Conservation (phyloP, 1,140 invertebrate species). For the Neomicropteryx cornuta region DNA sequence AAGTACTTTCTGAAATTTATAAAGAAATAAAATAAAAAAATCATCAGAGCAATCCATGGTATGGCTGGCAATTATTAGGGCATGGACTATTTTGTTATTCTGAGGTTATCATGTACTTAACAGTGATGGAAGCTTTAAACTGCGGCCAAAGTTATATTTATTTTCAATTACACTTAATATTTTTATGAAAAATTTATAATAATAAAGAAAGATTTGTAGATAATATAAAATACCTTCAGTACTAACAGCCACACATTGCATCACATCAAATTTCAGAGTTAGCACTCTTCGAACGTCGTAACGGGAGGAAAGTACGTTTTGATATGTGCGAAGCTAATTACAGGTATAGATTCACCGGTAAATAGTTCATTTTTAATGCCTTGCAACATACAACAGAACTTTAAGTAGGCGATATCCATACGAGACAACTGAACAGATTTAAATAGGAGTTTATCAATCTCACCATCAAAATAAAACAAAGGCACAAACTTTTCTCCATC, state of each 20-base stretch:
- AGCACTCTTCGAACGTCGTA: constrained; percentile 82
- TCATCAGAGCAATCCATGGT: too few species aligned
- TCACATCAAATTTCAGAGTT: constrained; percentile 77
- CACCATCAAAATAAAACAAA: constrained; percentile 88
- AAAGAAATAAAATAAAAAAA: too few species aligned
- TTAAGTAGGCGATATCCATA: constrained; percentile 85
- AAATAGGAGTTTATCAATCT: constrained; percentile 78
- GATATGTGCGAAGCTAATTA: constrained; percentile 81
- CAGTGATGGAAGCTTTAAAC: too few species aligned
- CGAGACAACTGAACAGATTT: constrained; percentile 76
- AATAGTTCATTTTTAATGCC: constrained; percentile 85
- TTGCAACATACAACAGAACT: constrained; percentile 91
- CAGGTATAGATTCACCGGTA: constrained; percentile 76
- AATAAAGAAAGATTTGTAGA: too few species aligned
- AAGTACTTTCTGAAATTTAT: too few species aligned
- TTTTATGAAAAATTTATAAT: too few species aligned
- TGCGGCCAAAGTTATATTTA: too few species aligned
- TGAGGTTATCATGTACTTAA: too few species aligned
- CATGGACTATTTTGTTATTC: too few species aligned
- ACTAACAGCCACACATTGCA: constrained; percentile 59
- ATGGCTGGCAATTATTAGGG: too few species aligned
- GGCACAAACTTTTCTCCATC: constrained; percentile 80
- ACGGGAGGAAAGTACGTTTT: constrained; percentile 82
- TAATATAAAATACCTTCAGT: too few species aligned
- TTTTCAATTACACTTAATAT: too few species aligned